phyloP scores from a whole-genome alignment of 2,888 invertebrate genomes.

The Oscheius sp. region DNA sequence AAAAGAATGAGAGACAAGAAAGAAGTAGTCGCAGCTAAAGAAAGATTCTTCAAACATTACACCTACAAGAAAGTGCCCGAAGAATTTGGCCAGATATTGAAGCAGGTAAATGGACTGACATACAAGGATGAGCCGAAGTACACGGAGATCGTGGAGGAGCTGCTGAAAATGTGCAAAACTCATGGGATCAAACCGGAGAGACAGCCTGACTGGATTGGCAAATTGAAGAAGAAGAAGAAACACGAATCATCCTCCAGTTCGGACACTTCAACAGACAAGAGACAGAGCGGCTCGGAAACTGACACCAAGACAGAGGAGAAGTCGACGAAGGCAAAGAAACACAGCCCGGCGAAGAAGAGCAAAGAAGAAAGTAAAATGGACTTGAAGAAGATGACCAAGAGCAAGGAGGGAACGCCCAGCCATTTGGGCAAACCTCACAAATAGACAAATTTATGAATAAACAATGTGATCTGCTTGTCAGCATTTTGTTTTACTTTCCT shows the following conservation, averaged over 20 bases:
- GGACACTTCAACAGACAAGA: conserved; percentile 23
- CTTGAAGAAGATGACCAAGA: too few species aligned
- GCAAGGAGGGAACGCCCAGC: background rate
- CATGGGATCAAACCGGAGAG: background rate
- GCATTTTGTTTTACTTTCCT: too few species aligned
- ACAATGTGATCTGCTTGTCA: too few species aligned
- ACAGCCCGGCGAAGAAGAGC: background rate
- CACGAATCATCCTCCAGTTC: background rate
- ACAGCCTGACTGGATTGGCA: conserved; percentile 49
- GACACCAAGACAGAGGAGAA: too few species aligned
- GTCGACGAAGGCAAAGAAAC: too few species aligned
- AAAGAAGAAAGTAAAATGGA: too few species aligned
- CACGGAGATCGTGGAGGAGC: conserved; percentile 3
- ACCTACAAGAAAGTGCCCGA: conserved; percentile 30
- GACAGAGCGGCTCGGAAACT: conserved; percentile 16
- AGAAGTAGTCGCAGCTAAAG: background rate
- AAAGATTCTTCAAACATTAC: conserved; percentile 26
- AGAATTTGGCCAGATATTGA: conserved; percentile 2
- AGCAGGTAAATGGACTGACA: conserved; percentile 17
- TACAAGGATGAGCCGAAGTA: conserved; percentile 29
- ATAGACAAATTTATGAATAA: too few species aligned
- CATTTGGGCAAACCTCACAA: too few species aligned
- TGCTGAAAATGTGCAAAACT: background rate
- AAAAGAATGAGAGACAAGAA: conserved; percentile 28
- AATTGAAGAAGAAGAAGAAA: conserved; percentile 39